phyloP scores from a whole-genome alignment of 2,888 invertebrate species.

The Tenthredo distinguenda region DNA sequence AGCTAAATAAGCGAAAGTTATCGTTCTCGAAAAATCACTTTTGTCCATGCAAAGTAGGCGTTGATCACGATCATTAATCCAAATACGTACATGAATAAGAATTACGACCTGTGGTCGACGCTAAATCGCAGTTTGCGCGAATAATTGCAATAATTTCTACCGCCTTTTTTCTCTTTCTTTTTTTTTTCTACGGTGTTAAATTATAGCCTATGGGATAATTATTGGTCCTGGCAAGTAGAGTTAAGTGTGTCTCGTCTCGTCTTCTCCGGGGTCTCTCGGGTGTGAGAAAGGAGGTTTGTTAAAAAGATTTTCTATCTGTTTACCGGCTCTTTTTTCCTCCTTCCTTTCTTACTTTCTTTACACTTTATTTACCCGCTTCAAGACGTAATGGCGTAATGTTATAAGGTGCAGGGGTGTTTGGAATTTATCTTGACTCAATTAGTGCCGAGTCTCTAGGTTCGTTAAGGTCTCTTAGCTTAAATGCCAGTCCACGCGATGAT shows the following conservation, averaged over 20 bases:
- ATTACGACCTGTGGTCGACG: background rate
- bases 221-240: background rate
- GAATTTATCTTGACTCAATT: conserved; percentile 41
- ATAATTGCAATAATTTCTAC: background rate
- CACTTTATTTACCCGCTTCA: background rate
- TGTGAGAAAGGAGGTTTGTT: background rate
- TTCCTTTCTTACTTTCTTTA: background rate
- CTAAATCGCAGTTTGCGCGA: background rate
- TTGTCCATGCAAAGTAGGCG: background rate
- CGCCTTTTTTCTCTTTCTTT: background rate
- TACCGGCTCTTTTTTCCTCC: background rate
- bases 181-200: background rate
- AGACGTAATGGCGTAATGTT: conserved; percentile 9
- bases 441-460: conserved; percentile 8
- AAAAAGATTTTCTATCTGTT: background rate
- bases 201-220: background rate
- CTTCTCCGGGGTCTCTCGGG: background rate
- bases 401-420: background rate
- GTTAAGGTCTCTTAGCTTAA: conserved; percentile 26
- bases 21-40: background rate
- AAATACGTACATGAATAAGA: background rate
- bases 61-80: background rate
- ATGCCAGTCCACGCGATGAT: background rate
- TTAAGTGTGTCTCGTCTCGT: background rate
- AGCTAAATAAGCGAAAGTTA: background rate